Conservation (phyloP, 2,113 vertebrate species). For the Callionymus lyra region DNA sequence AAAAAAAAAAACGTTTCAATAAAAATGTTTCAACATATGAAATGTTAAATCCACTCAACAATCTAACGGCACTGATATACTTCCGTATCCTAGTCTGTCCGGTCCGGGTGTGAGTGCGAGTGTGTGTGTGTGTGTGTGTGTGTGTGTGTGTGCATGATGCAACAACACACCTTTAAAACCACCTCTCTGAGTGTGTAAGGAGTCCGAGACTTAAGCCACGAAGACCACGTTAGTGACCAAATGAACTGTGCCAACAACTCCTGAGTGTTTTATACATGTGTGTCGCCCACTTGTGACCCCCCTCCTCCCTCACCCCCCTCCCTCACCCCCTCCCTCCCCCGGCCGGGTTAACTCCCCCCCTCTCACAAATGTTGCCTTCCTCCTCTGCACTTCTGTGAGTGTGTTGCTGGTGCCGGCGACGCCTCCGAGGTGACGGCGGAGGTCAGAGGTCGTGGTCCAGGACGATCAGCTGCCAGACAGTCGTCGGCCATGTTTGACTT, state of each 20-base stretch:
- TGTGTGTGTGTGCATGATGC: slow-evolving; percentile 36
- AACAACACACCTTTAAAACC: slow-evolving; percentile 16
- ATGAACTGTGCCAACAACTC: slow-evolving; percentile 70
- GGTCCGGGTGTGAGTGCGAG: slow-evolving; percentile 12
- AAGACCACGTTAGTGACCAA: slow-evolving; percentile 69
- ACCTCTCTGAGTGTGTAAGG: slow-evolving; percentile 11
- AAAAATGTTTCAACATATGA: too few relatives aligned
- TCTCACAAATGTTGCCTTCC: slow-evolving; percentile 52
- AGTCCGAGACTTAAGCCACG: slow-evolving; percentile 52
- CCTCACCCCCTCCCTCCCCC: slow-evolving; percentile 5
- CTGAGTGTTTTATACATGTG: slow-evolving; percentile 54
- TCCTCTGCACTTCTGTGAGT: slow-evolving; percentile 54
- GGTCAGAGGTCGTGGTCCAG: slow-evolving; percentile 16
- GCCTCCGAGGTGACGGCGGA: slow-evolving; percentile 24
- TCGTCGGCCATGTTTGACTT: slow-evolving; percentile 6
- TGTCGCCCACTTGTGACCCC: slow-evolving; percentile 11
- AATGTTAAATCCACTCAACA: too few relatives aligned
- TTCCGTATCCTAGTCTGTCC: too few relatives aligned
- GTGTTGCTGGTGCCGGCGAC: slow-evolving; percentile 37
- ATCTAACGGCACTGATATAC: too few relatives aligned
- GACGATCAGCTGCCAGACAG: slow-evolving; percentile 26
- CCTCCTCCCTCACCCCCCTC: slow-evolving; percentile 3
- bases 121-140: too few relatives aligned
- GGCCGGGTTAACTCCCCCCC: slow-evolving; percentile 9
- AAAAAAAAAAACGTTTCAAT: too few relatives aligned